Evolutionary conservation across 2,797 vertebrate genomes (phyloP).

Genomic region (Pangasius krempfi): DNA sequence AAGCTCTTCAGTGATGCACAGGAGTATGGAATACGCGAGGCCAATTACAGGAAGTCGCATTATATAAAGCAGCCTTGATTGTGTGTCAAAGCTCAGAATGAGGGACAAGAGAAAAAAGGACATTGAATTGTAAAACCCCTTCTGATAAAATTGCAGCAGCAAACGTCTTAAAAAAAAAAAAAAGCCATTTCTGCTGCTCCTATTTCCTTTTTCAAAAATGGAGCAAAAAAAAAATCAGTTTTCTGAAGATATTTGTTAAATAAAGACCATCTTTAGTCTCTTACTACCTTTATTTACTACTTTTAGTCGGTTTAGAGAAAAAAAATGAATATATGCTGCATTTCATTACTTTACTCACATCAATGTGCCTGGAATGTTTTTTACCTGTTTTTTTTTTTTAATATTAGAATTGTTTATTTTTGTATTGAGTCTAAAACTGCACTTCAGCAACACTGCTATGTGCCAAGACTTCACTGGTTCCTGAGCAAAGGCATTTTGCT

Average conservation of each 20-base stretch:
- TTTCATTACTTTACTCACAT: not conserved
- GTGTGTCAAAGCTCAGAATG: slow-evolving; percentile 18
- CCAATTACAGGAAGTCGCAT: slow-evolving; percentile 38
- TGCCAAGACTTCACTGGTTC: not conserved
- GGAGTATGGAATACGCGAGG: slow-evolving; percentile 9
- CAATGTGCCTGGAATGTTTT: not conserved
- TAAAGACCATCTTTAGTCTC: not conserved
- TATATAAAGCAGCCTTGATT: slow-evolving; percentile 18
- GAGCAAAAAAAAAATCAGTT: not conserved
- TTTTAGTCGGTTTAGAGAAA: not conserved
- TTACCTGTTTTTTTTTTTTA: not conserved
- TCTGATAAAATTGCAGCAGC: slow-evolving; percentile 18
- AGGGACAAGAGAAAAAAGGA: not conserved
- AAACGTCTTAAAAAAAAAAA: not conserved
- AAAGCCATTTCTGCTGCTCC: slow-evolving; percentile 21
- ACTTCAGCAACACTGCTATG: not conserved
- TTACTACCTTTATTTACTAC: not conserved
- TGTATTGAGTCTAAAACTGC: not conserved
- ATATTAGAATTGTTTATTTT: not conserved
- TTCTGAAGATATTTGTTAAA: not conserved
- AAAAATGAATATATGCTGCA: not conserved
- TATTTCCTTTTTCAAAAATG: slow-evolving; percentile 16
- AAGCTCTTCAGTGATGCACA: slow-evolving; percentile 25
- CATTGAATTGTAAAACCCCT: not conserved
- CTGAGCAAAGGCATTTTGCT: not conserved